Base-by-base conservation (phyloP, 1,140 invertebrate genomes). In the Bombus soroeensis region DNA sequence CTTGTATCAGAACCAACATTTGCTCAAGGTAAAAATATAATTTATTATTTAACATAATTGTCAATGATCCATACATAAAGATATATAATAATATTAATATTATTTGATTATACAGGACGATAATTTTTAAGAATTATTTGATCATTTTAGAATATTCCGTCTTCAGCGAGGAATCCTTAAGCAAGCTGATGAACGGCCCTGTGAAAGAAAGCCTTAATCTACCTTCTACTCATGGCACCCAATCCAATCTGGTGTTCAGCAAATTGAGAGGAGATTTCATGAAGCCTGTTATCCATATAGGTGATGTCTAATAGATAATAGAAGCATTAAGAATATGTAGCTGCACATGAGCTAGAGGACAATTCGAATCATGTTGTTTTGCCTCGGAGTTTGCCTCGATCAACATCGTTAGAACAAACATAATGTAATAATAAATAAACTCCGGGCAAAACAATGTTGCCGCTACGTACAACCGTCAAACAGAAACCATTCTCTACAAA, bases 271-370 rank as follows among this genome's bases (percentile, higher is more conserved):
- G 87, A 34, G 98, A 98, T 92, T 98, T 98, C 90, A 98, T 98
- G 98, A 98, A 97, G 92, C 97, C 98, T 25, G 97, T 97, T 41
- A 96, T 97, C 22, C 92, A 97, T 71, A 95, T 97, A 91, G 96
- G 97, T 97, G 81, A 47, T 10, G 25, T 39, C 1, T 32, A 5
- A 64, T 15, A 2, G 0, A 6, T 18, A 6, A 41, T 28, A 62
- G 13, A 37, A 41, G 9, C 1, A 22, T 15, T 22, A 53, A 53
- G 18, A 53, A 53, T 47, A 47, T 15, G 43, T 47, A 47, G 43
- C 15, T 3, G 13, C 43, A 47, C 43, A 47, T 47, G 13, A 47
- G 43, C 15, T 47, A 47, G 0, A 47, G 4, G 15, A 47, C 4
- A 47, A 47, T 47, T 47, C 13, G 15, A 15, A 47, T 47, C 13